Conservation (phyloP, 2,888 invertebrate species). For the Liodrosophila aerea region DNA sequence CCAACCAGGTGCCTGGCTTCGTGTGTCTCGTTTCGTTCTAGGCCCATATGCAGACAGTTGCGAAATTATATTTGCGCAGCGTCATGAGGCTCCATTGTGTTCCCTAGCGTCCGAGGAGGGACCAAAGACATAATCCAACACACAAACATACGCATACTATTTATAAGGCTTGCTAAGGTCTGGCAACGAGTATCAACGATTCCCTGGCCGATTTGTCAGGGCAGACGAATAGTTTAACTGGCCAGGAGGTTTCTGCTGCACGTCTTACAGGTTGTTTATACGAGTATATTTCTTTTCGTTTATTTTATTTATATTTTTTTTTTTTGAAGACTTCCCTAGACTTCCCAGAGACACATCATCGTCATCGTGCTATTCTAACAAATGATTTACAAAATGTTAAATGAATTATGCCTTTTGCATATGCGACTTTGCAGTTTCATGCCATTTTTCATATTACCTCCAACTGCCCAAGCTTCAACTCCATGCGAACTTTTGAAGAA, state of each 20-base stretch:
- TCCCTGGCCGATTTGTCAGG: constrained; percentile 75
- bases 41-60: constrained; percentile 80
- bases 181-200: constrained; percentile 35
- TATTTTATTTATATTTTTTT: constrained; percentile 1
- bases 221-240: constrained; percentile 78
- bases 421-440: constrained; percentile 59
- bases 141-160: not conserved
- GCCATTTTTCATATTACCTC: constrained; percentile 62
- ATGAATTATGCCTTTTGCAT: constrained; percentile 79
- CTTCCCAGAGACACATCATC: constrained; percentile 53
- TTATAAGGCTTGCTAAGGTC: constrained; percentile 1
- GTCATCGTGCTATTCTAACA: constrained; percentile 77
- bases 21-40: constrained; percentile 66
- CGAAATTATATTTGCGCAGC: constrained; percentile 80
- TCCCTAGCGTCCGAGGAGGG: constrained; percentile 33
- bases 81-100: constrained; percentile 71
- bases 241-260: constrained; percentile 28
- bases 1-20: constrained; percentile 14
- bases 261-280: constrained; percentile 56
- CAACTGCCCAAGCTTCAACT: constrained; percentile 7
- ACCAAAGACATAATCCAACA: constrained; percentile 16
- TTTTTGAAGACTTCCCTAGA: constrained; percentile 43
- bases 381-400: constrained; percentile 80
- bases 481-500: not conserved
- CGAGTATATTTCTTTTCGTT: constrained; percentile 25